phyloP scores from a whole-genome alignment of 2,797 vertebrate species.

The Dermochelys coriacea region DNA sequence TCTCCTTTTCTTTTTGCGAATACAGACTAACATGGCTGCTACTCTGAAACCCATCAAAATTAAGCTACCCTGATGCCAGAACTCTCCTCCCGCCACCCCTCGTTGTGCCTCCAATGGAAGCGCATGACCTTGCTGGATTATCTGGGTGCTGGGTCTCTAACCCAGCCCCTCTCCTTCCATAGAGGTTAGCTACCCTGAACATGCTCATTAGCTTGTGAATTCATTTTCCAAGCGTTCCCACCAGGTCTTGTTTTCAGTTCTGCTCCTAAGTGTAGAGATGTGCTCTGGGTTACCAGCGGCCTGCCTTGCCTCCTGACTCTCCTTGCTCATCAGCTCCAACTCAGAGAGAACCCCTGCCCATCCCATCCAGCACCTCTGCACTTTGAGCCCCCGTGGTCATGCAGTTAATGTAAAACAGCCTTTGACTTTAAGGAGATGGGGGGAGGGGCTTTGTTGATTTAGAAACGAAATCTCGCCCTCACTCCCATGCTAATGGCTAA shows the following conservation, averaged over 20 bases:
- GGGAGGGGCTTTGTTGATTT: neutral
- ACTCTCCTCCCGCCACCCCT: neutral
- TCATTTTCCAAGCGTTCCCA: constrained; percentile 17
- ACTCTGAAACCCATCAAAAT: too few relatives aligned
- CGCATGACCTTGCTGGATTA: neutral
- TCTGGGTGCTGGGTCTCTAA: fast-evolving
- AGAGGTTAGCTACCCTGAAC: constrained; percentile 11
- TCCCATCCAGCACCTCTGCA: neutral
- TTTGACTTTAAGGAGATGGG: neutral
- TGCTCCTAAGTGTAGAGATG: neutral
- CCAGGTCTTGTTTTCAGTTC: constrained; percentile 27
- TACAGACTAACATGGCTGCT: too few relatives aligned
- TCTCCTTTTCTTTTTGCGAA: too few relatives aligned
- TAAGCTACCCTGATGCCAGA: neutral
- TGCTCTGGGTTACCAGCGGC: constrained; percentile 26
- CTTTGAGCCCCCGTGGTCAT: neutral
- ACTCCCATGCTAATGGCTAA: fast-evolving
- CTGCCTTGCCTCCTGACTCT: constrained; percentile 35
- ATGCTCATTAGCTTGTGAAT: constrained; percentile 62
- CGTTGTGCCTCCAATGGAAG: neutral
- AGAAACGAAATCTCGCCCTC: neutral
- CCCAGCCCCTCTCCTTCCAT: fast-evolving
- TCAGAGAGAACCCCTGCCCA: neutral
- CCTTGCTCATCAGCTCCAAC: neutral
- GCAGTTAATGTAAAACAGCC: constrained; percentile 8